Base-by-base conservation (phyloP, 2,888 invertebrate genomes). In the Ophioninae sp. region DNA sequence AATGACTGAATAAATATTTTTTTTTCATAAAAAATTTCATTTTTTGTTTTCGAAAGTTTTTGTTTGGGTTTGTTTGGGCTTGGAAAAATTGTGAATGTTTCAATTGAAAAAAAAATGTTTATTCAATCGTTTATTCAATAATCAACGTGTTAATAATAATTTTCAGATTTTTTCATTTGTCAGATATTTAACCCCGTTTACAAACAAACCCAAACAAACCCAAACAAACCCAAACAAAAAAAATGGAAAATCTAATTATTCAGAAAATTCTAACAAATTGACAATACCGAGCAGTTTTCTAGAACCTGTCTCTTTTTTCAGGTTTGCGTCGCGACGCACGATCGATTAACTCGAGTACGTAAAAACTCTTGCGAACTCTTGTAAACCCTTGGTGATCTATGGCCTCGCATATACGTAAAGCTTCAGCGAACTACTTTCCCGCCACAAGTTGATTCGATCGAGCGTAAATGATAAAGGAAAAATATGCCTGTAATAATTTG, bases 201-300 rank as follows among this genome's bases (percentile, higher is more conserved):
- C 30, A 3, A 30, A 30, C 3, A 30, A 30, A 30, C 30, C 1
- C 1, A 30, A 30, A n/a, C n/a, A n/a, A n/a, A n/a, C n/a, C n/a
- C n/a, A 30, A 30, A 30, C 7, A 20, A 3, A 58, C 61, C 71
- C 84, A 71, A 84, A 84, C 81, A 75, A 81, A 84, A 78, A 78
- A 72, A 84, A 81, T 79, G 72, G 64, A 79, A 67, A 44, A 59
- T 79, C 79, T 72, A 81, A 84, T 81, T 78, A 79, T 84, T 67
- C 63, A 79, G 67, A 41, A 39, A 41, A 37, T 37, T 23, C 23
- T 39, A 17, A 13, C 13, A 74, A 65, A 81, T 81, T 75, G 81
- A 83, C 78, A 78, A 58, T 75, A 58, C 39, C 41, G 41, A 75
- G 79, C 67, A 44, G 51, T 69, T 80, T 73, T 77, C 80, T 65